These are phyloP conservation scores for Acrossocheilus wenchowensis DNA, from an alignment of 2,797 vertebrate genomes.

Conservation along the genomic window DNA sequence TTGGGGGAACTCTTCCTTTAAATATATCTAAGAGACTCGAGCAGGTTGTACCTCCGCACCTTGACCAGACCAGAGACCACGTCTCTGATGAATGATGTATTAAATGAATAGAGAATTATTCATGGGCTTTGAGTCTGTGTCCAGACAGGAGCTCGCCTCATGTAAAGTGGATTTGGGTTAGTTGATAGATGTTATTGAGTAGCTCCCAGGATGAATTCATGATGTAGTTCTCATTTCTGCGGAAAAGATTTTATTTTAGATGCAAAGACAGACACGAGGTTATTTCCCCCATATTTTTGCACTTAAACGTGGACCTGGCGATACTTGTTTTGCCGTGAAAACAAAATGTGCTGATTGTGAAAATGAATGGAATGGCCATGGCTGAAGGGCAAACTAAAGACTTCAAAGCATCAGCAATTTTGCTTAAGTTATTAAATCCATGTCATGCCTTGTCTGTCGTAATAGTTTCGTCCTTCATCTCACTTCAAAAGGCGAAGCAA, in stretches of 20 bases:
- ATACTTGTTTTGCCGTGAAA: slow-evolving; percentile 37
- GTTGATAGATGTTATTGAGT: neutral
- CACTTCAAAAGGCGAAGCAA: neutral
- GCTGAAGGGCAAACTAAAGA: slow-evolving; percentile 41
- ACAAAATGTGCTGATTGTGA: slow-evolving; percentile 63
- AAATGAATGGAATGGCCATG: slow-evolving; percentile 36
- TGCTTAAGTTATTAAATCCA: slow-evolving; percentile 28
- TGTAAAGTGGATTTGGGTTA: neutral
- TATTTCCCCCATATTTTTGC: neutral
- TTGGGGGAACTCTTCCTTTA: neutral
- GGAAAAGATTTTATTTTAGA: neutral
- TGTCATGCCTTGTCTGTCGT: slow-evolving; percentile 35
- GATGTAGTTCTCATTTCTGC: slow-evolving; percentile 2
- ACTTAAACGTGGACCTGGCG: neutral
- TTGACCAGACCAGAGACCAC: neutral
- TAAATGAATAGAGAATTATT: neutral
- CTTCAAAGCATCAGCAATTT: slow-evolving; percentile 37
- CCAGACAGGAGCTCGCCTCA: neutral
- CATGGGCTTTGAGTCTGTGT: neutral
- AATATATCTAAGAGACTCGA: neutral
- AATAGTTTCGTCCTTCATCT: slow-evolving; percentile 14
- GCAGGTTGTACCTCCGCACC: neutral
- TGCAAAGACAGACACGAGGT: neutral
- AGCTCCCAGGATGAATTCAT: neutral
- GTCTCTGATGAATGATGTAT: neutral